Conservation (phyloP, 2,113 vertebrate genomes). For the Anser brachyrhynchus region DNA sequence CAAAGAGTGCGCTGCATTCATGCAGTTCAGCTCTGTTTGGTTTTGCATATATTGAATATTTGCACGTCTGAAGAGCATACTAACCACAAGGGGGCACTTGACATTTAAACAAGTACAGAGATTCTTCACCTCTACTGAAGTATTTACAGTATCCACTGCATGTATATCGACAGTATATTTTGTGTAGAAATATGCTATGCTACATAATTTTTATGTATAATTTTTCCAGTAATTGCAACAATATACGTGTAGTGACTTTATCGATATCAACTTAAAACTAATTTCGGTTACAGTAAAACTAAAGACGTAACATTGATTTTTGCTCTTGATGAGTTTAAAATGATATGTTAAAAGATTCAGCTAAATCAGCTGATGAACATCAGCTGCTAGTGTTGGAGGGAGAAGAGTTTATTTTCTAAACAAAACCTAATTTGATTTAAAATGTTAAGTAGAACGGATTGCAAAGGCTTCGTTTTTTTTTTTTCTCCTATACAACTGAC, state of each 20-base stretch:
- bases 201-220: neutral
- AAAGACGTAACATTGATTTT: neutral
- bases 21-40: neutral
- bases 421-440: neutral
- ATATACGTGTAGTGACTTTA: neutral
- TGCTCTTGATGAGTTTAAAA: neutral
- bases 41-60: neutral
- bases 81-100: constrained; percentile 73
- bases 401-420: neutral
- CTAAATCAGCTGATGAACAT: neutral
- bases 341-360: neutral
- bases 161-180: neutral
- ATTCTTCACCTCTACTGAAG: neutral
- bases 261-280: neutral
- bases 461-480: neutral
- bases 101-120: neutral
- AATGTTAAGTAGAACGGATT: neutral
- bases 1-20: accelerated
- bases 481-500: neutral
- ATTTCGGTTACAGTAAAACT: neutral
- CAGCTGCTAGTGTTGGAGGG: neutral
- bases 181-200: neutral
- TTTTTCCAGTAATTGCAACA: neutral
- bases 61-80: neutral
- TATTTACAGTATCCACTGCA: neutral